phyloP scores from a whole-genome alignment of 2,113 vertebrate genomes.

The Theristicus caerulescens region DNA sequence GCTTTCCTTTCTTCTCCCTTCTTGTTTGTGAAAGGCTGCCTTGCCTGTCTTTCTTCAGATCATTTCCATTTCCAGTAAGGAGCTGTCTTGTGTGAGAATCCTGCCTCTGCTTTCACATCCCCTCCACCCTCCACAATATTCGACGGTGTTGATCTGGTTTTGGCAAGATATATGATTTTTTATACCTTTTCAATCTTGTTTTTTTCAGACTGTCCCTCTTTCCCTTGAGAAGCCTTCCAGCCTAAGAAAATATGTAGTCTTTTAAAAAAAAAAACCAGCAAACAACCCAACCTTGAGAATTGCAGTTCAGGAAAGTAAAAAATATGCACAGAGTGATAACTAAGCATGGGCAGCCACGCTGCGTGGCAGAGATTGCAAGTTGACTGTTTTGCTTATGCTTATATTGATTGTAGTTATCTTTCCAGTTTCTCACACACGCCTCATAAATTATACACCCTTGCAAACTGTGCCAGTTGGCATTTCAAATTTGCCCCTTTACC shows the following conservation, averaged over 20 bases:
- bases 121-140: neutral
- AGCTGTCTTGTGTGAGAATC: neutral
- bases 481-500: neutral
- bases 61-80: neutral
- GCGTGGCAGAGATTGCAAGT: conserved; percentile 15
- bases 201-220: neutral
- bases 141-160: neutral
- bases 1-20: neutral
- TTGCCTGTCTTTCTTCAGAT: neutral
- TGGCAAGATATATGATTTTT: neutral
- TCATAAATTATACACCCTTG: conserved; percentile 26
- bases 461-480: neutral
- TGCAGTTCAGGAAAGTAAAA: neutral
- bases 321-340: conserved; percentile 6
- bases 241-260: neutral
- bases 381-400: conserved; percentile 12
- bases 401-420: conserved; percentile 16
- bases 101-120: neutral
- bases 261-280: neutral
- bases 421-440: neutral
- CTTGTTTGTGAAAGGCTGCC: neutral
- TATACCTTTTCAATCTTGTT: neutral
- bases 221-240: neutral
- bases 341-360: neutral
- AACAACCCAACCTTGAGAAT: neutral